Base-by-base conservation (phyloP, 2,797 vertebrate species). In the Acanthurus leucopareius region DNA sequence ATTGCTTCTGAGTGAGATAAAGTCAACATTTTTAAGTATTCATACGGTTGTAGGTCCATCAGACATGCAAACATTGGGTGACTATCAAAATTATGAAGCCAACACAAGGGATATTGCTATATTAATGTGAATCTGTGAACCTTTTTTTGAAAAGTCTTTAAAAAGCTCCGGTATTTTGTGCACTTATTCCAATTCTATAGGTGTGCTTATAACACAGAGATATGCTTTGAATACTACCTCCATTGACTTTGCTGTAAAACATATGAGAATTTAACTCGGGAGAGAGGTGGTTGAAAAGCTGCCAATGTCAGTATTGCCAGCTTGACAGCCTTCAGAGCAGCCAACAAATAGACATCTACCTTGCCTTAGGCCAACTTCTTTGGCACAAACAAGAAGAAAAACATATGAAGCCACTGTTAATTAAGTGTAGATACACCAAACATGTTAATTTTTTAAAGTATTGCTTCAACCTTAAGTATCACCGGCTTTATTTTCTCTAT, bases 331-430 rank as follows among this genome's bases (percentile, higher is more conserved):
- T 80, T 28, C n/a, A 82, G 75, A 59, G 56, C 47, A 66, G 69
- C 74, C 68, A 74, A 75, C 74, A 82, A 75, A 89, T 80, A 82
- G 54, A 85, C 65, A 65, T 75, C 77, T 87, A 48, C 61, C 25
- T 77, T 60, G 77, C 89, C 69, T 61, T 2, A 75, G 79, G 82
- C 76, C 78, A 79, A 47, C 25, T 25, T 77, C 28, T 80, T 83
- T 73, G 71, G 77, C 72, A 79, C 79, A 68, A 75, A 53, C 42
- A 64, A 52, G 60, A 69, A 78, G 58, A 69, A 73, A 81, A 79
- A 82, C 76, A 86, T 47, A 69, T 71, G 57, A 80, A 86, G 72
- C 32, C 44, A 49, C 49, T 65, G 69, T 80, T 85, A 85, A 90
- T 89, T 85, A 85, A 79, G 52, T 48, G 49, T 59, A 75, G 64